A percentile compares a stretch with the other conserved stretches of the same genome.
phyloP scores from a whole-genome alignment of 2,113 vertebrate species.

The Menidia beryllina region DNA sequence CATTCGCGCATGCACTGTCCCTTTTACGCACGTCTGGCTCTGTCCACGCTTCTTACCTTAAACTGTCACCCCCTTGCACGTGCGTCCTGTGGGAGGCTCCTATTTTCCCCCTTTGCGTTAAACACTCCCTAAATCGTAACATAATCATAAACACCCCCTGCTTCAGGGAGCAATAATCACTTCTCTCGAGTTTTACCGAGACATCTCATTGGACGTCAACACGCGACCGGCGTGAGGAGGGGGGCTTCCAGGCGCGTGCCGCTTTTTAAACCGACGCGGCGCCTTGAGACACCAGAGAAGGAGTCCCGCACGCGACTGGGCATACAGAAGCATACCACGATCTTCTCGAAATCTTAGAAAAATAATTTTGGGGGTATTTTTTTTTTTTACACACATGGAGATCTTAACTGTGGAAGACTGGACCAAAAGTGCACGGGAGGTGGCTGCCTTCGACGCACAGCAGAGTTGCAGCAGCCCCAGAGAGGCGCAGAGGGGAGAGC shows the following conservation, averaged over 20 bases:
- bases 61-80: constrained; percentile 54
- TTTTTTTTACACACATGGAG: constrained; percentile 73
- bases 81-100: constrained; percentile 79
- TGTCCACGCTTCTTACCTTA: constrained; percentile 62
- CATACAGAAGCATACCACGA: constrained; percentile 52
- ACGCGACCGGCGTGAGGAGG: constrained; percentile 93
- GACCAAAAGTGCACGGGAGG: constrained; percentile 68
- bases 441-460: constrained; percentile 32
- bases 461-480: constrained; percentile 29
- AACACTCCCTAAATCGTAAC: constrained; percentile 71
- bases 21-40: constrained; percentile 47
- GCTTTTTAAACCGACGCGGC: constrained; percentile 92
- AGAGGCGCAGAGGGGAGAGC: constrained; percentile 65
- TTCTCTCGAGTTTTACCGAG: constrained; percentile 72
- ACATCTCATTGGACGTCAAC: constrained; percentile 88
- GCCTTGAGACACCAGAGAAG: constrained; percentile 90
- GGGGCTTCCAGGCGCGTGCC: constrained; percentile 94
- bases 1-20: constrained; percentile 2
- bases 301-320: constrained; percentile 84
- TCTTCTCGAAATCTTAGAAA: neutral
- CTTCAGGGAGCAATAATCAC: constrained; percentile 66
- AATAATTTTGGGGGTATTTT: neutral
- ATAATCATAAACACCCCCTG: constrained; percentile 73
- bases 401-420: constrained; percentile 73
- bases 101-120: constrained; percentile 73